Percentiles rank a stretch among this genome's conserved stretches.
These are phyloP conservation scores for Ornithorhynchus anatinus DNA, from an alignment of 2,113 vertebrate species.

Conservation along the genomic window DNA sequence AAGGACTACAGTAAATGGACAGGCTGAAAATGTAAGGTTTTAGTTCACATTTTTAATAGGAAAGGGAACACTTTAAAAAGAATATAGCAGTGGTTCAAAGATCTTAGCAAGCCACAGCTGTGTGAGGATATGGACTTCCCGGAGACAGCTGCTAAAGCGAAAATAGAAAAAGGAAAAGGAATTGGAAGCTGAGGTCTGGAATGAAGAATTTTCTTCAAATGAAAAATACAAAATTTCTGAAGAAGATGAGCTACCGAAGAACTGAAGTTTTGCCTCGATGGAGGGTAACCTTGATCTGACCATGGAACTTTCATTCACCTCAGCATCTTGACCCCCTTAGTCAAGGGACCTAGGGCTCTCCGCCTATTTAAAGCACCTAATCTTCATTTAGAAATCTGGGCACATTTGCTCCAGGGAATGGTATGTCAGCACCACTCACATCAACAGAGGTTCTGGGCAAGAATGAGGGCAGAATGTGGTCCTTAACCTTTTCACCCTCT, in stretches of 20 bases:
- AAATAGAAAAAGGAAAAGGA: constrained; percentile 1
- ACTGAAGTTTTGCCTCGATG: too few species aligned
- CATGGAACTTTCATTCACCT: not conserved
- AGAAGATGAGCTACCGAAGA: not conserved
- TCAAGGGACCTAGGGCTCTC: accelerated
- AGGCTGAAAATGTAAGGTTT: constrained; percentile 1
- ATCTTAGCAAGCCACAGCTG: not conserved
- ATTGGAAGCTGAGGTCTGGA: not conserved
- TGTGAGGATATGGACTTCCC: not conserved
- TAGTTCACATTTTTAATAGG: not conserved
- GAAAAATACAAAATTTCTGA: not conserved
- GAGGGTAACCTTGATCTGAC: too few species aligned
- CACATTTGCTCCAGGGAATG: not conserved
- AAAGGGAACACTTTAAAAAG: not conserved
- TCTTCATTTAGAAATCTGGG: not conserved
- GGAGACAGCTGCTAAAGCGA: constrained; percentile 1
- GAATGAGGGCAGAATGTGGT: accelerated
- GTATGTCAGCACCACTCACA: too few species aligned
- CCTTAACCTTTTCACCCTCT: too few species aligned
- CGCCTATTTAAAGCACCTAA: not conserved
- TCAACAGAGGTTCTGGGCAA: not conserved
- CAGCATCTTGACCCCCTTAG: too few species aligned
- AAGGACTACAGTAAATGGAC: not conserved
- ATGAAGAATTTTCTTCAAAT: not conserved
- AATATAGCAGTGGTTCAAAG: not conserved